Percentiles rank a stretch among this genome's conserved stretches.
Evolutionary conservation across 2,888 invertebrate genomes (phyloP).

Genomic region (Cryptophagus acutangulus): DNA sequence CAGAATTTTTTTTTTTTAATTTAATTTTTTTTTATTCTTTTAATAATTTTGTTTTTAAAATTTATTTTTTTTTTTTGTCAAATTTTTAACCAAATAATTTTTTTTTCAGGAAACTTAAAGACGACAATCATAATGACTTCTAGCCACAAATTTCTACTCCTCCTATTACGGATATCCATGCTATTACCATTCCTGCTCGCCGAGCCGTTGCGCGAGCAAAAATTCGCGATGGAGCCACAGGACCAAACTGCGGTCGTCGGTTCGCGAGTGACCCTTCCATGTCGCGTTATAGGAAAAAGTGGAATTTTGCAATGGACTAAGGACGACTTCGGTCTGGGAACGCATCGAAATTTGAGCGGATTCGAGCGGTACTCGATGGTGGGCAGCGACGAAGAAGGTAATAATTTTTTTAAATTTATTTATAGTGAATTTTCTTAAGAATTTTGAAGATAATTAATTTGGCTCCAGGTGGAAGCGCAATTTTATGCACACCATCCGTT

Average conservation of each 20-base stretch:
- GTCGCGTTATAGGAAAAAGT: conserved; percentile 80
- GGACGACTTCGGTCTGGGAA: conserved; percentile 92
- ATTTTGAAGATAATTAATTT: too few species aligned
- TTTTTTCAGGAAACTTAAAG: background rate
- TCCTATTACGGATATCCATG: conserved; percentile 39
- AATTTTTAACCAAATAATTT: background rate
- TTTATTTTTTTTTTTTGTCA: conserved; percentile 3
- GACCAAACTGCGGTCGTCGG: conserved; percentile 88
- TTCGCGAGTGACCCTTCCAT: conserved; percentile 82
- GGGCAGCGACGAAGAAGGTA: conserved; percentile 91
- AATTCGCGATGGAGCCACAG: conserved; percentile 88
- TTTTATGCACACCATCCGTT: too few species aligned
- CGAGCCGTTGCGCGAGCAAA: conserved; percentile 60
- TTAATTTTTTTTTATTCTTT: too few species aligned
- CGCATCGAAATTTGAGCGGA: conserved; percentile 82
- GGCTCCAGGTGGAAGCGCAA: too few species aligned
- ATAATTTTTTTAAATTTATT: too few species aligned
- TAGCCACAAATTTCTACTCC: conserved; percentile 42
- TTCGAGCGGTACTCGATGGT: conserved; percentile 95
- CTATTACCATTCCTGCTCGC: conserved; percentile 20
- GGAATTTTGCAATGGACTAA: conserved; percentile 96
- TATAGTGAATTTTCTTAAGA: too few species aligned
- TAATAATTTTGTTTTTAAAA: too few species aligned
- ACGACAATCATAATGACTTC: conserved; percentile 35
- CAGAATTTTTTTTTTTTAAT: too few species aligned